These are phyloP conservation scores for Ictalurus furcatus DNA, from an alignment of 2,113 vertebrate genomes.

Conservation along the genomic window DNA sequence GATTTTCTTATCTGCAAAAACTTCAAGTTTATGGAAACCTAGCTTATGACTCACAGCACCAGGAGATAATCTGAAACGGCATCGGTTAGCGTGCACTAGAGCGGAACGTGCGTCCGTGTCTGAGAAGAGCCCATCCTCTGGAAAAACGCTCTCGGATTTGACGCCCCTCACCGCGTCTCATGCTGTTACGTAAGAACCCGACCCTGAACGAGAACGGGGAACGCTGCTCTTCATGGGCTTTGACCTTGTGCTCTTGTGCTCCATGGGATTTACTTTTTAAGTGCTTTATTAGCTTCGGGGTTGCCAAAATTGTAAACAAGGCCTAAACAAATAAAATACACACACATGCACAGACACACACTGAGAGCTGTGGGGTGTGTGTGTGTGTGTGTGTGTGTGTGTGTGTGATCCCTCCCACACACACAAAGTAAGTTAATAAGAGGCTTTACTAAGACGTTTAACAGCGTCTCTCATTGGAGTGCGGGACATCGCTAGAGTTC, in stretches of 20 bases:
- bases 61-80: background rate
- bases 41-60: background rate
- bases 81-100: background rate
- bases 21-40: background rate
- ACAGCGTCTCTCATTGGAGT: background rate
- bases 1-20: background rate
- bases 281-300: background rate
- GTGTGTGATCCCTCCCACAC: background rate
- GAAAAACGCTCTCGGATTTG: background rate
- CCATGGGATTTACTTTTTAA: slow-evolving; percentile 18
- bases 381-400: background rate
- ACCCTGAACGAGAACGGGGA: background rate
- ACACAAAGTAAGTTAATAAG: slow-evolving; percentile 13
- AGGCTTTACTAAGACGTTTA: slow-evolving; percentile 13
- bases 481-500: background rate
- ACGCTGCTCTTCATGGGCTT: background rate
- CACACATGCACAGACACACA: background rate
- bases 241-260: background rate
- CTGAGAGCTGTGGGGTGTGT: background rate
- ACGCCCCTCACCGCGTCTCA: background rate
- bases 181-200: background rate
- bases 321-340: background rate
- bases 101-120: background rate
- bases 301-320: background rate
- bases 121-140: background rate